Conservation (phyloP, 2,113 vertebrate genomes). For the Channa maculata region DNA sequence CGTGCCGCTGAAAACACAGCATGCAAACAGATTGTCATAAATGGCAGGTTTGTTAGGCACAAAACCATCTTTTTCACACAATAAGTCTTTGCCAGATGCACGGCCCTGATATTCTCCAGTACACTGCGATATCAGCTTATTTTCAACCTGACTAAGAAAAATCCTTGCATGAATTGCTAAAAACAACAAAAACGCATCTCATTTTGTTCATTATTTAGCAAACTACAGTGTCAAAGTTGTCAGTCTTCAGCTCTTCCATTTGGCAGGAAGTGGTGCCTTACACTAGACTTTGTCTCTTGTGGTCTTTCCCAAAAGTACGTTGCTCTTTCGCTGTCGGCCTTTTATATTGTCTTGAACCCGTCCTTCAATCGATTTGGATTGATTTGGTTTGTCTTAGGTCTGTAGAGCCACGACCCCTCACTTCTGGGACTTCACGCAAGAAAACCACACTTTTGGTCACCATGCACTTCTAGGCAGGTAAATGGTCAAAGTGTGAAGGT, state of each 20-base stretch:
- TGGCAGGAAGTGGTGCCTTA: no score
- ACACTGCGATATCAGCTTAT: no score
- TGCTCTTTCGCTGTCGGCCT: background rate
- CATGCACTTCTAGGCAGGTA: conserved; percentile 11
- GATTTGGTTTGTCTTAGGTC: conserved; percentile 3
- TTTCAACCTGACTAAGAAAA: no score
- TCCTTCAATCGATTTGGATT: background rate
- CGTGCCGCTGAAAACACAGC: conserved; percentile 15
- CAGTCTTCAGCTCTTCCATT: no score
- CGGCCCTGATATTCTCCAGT: no score
- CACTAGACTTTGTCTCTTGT: no score
- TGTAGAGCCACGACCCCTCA: background rate
- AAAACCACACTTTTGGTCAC: conserved; percentile 15
- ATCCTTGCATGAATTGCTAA: no score
- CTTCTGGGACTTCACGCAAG: conserved; percentile 16
- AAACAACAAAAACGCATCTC: no score
- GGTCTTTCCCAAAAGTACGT: no score
- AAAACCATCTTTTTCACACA: no score
- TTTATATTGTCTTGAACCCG: background rate
- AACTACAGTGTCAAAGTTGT: background rate
- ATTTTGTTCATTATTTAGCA: no score
- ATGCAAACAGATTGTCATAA: conserved; percentile 41
- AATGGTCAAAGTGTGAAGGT: conserved; percentile 32
- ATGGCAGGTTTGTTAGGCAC: conserved; percentile 23
- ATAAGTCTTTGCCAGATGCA: no score